Evolutionary conservation across 2,888 invertebrate genomes (phyloP), one percentile per base, ranked within the genome.

Genomic region (Dione vanillae): DNA sequence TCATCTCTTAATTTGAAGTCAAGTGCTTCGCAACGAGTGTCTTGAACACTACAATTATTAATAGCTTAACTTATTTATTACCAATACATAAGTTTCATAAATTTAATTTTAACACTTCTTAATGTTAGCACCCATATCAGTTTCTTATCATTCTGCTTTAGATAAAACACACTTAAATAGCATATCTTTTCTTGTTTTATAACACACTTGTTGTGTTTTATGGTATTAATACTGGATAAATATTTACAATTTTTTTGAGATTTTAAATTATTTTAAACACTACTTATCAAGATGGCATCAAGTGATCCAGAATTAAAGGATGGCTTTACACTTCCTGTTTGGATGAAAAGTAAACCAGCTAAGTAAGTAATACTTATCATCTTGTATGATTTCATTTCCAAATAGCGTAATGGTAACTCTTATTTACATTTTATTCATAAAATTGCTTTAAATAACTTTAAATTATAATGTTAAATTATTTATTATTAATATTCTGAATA

Each of bases 311-410:
- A 95, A 83, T 83, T 95, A 76, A 94, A 94, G 76, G 94, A 95
- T 80, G 95, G 95, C 78, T 94, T 96, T 76, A 94, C 95, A 61
- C 86, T 96, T 74, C 96, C 96, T 2, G 94, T 95, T 80, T 96
- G 96, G 96, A 96, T 96, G 95, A 96, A 95, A 86, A 94, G 92
- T 67, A 96, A 94, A 88, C 94, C 95, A 76, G 90, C 86, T 69
- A 95, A 94, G 93, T 93, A 76, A 87, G 89, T 79, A 41, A 16
- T 41, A 59, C 20, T 54, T 40, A 40, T 59, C 27, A 27, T 27
- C 27, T 27, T 27, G 27, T 27, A 27, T 27, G 27, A 27, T 27
- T 27, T 27, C 2, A 27, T 27, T 27, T 27, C 2, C 2, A 27
- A 27, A 27, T 27, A 5, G 27, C 2, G 5, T 27, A 27, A 27